phyloP scores from a whole-genome alignment of 2,888 invertebrate species.

The Mesochorus sp. region DNA sequence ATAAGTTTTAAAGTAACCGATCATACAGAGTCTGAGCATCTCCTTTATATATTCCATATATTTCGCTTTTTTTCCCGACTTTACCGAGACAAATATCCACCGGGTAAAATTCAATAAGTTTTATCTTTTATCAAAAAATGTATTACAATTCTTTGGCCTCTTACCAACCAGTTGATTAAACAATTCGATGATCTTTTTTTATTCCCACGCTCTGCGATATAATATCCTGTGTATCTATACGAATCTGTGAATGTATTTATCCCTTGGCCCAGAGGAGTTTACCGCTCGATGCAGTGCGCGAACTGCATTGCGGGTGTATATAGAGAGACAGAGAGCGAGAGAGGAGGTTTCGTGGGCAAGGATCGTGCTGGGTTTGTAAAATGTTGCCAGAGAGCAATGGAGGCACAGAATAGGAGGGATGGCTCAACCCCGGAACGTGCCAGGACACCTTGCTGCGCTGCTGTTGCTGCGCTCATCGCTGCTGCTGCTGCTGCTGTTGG shows the following conservation, averaged over 20 bases:
- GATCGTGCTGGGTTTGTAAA: conserved; percentile 61
- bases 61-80: background rate
- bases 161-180: no score
- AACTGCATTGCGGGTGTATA: conserved; percentile 64
- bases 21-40: no score
- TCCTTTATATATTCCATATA: background rate
- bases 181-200: no score
- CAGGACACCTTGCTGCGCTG: conserved; percentile 59
- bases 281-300: conserved; percentile 36
- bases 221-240: no score
- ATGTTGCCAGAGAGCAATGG: conserved; percentile 44
- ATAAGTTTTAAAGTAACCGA: background rate
- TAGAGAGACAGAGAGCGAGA: conserved; percentile 10
- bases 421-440: conserved; percentile 58
- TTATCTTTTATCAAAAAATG: no score
- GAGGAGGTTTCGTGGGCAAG: conserved; percentile 32
- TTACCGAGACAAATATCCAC: no score
- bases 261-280: conserved; percentile 33
- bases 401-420: conserved; percentile 35
- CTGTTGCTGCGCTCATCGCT: conserved; percentile 30
- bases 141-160: no score
- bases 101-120: no score
- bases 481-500: conserved; percentile 6
- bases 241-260: background rate
- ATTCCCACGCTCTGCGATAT: no score